phyloP scores from a whole-genome alignment of 2,113 vertebrate species.

The Gavia stellata region DNA sequence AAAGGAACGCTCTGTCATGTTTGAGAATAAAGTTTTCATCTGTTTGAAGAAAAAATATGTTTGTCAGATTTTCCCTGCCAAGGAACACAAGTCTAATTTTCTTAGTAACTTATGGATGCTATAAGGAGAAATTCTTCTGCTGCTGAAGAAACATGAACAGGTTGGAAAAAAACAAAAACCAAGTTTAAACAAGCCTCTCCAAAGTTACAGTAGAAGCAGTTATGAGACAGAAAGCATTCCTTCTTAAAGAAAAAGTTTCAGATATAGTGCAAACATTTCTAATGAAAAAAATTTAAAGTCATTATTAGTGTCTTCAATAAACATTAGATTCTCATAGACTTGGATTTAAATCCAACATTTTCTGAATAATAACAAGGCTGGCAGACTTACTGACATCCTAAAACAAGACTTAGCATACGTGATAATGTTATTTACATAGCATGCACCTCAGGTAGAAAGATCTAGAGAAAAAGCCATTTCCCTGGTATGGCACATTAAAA shows the following conservation, averaged over 20 bases:
- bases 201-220: not conserved
- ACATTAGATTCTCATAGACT: not conserved
- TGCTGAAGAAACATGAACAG: conserved; percentile 57
- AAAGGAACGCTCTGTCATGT: conserved; percentile 97
- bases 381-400: not conserved
- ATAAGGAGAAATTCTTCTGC: conserved; percentile 67
- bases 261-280: not conserved
- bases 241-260: not conserved
- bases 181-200: conserved; percentile 16
- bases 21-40: conserved; percentile 99
- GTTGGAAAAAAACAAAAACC: not conserved
- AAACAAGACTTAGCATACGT: not conserved
- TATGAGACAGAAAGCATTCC: not conserved
- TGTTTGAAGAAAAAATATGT: conserved; percentile 80
- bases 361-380: not conserved
- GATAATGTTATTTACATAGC: not conserved
- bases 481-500: not conserved
- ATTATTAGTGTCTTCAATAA: not conserved
- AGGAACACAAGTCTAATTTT: not conserved
- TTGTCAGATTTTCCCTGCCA: conserved; percentile 49
- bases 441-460: not conserved
- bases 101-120: conserved; percentile 61
- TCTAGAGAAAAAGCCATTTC: not conserved
- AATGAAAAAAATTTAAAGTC: not conserved
- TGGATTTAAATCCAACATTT: not conserved